These are phyloP conservation scores for Porites cylindrica DNA, from an alignment of 92 coral and sea anemone genomes.

Conservation along the genomic window DNA sequence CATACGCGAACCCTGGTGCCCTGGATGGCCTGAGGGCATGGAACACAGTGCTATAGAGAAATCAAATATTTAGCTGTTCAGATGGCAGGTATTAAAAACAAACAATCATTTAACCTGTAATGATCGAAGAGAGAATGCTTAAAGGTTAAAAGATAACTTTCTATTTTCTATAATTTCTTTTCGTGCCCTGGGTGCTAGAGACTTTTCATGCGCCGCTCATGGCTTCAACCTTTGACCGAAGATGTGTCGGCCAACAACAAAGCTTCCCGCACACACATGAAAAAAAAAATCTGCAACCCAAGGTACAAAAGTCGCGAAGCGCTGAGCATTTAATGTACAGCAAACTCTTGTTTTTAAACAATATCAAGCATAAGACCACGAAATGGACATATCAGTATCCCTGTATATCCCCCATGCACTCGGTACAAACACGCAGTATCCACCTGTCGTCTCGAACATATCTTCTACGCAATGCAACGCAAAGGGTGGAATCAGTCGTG, in stretches of 20 bases:
- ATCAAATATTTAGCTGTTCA: background rate
- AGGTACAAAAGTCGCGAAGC: too few relatives aligned
- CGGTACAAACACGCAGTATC: background rate
- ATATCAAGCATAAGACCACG: background rate
- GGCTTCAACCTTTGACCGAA: too few relatives aligned
- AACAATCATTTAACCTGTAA: background rate
- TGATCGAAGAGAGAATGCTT: background rate
- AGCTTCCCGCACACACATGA: too few relatives aligned
- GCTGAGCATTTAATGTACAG: too few relatives aligned
- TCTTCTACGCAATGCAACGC: background rate
- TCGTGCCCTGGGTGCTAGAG: too few relatives aligned
- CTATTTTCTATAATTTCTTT: too few relatives aligned
- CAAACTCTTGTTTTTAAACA: too few relatives aligned
- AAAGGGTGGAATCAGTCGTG: background rate
- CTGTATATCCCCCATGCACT: background rate
- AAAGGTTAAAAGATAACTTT: too few relatives aligned
- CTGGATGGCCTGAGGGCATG: constrained; percentile 99
- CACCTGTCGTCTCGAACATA: background rate
- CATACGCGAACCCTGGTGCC: constrained; percentile 98
- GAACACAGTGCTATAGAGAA: constrained; percentile 84
- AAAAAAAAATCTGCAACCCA: too few relatives aligned
- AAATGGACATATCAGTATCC: background rate
- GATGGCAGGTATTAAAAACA: background rate
- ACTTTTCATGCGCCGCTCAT: too few relatives aligned
- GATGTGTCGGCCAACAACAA: too few relatives aligned